Base-by-base conservation (phyloP, 2,113 vertebrate genomes). In the Platysteira castanea region DNA sequence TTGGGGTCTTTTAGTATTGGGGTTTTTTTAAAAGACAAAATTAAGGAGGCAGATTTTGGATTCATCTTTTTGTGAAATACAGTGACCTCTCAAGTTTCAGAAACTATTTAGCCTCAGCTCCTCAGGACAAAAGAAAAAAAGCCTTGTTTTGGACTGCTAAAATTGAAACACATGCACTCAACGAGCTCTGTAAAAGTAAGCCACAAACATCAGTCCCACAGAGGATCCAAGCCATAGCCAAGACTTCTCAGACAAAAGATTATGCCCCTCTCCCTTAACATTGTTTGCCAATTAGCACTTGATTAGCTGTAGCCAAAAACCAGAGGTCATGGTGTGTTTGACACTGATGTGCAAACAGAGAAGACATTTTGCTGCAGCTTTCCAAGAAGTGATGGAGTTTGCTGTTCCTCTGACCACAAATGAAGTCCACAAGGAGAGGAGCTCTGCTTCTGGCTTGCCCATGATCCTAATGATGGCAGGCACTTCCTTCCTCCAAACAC, bases 401-500 rank as follows among this genome's bases (percentile, higher is more conserved):
- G 82, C 65, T 77, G 46, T 35, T 78, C 64, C 78, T 68, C 91
- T 84, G 75, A 70, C 49, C 90, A 88, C 84, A 95, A 39, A 60
- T 4, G 0, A 87, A 73, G 61, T n/a, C 71, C 41, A 27, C 35
- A 61, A 78, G 73, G 77, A 90, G 87, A 57, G 57, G 15, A 65
- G 53, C 47, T 75, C 47, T 59, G 59, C 69, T 75, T 31, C 2
- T 4, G 59, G 46, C n/a, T 60, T n/a, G 59, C 59, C 76, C 4
- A 0, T 35, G 49, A 71, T 59, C 69, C 63, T 59, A 56, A 5
- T 0, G 4, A 54, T 14, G 26, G 89, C 56, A 75, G 75, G 54
- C 37, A 54, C 69, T 89, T 95, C 89, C 96, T 94, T 84, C 93
- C 84, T 92, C 70, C 8, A 3, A 81, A 94, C n/a, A 9, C 56